Evolutionary conservation across 2,113 vertebrate genomes (phyloP).

Genomic region (Vulpes lagopus): DNA sequence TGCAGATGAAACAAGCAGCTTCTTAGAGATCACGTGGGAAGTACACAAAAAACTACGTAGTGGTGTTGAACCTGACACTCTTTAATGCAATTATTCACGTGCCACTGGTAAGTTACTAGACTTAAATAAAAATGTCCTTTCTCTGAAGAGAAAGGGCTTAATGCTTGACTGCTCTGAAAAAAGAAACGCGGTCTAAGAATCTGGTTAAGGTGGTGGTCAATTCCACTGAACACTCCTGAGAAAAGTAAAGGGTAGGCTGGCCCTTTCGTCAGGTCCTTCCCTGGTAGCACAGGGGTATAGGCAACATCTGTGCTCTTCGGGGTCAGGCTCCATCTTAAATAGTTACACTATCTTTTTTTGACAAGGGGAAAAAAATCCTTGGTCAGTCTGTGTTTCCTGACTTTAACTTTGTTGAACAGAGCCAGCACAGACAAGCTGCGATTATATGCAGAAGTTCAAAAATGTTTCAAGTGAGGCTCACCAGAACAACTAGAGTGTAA

Average conservation of each 20-base stretch:
- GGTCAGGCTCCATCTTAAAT: slow-evolving; percentile 3
- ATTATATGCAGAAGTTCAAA: not conserved
- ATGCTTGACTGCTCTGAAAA: not conserved
- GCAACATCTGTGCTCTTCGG: not conserved
- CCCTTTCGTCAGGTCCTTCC: not conserved
- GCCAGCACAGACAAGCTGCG: not conserved
- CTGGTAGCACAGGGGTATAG: not conserved
- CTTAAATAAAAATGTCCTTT: not conserved
- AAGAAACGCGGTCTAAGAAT: not conserved
- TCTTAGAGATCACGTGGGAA: not conserved
- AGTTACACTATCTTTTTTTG: not conserved
- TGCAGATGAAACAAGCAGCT: not conserved
- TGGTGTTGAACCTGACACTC: not conserved
- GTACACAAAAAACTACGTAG: not conserved
- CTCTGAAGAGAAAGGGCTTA: not conserved
- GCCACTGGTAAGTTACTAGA: not conserved
- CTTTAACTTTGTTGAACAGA: slow-evolving; percentile 29
- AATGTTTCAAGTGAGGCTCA: not conserved
- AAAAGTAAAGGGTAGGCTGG: not conserved
- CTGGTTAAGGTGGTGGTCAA: not conserved
- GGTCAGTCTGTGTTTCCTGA: not conserved
- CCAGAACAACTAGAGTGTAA: not conserved
- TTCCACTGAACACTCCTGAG: not conserved
- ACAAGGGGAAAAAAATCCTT: not conserved
- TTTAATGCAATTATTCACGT: not conserved